Percentiles rank a stretch among this genome's conserved stretches.
These are phyloP conservation scores for Hemitrygon akajei DNA, from an alignment of 2,797 vertebrate genomes.

Conservation along the genomic window DNA sequence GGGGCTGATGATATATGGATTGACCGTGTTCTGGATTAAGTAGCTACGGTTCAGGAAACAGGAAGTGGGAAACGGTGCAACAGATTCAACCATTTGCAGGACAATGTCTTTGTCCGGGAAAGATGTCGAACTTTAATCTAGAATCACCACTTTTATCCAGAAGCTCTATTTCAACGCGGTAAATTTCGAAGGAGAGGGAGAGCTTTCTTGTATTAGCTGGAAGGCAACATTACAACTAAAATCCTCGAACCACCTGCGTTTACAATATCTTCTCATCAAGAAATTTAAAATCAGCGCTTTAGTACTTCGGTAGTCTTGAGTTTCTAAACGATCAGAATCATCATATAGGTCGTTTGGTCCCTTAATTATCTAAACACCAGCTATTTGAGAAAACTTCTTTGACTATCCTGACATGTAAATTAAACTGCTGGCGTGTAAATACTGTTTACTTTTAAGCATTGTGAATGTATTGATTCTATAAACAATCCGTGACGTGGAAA, in stretches of 20 bases:
- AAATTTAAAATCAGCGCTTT: neutral
- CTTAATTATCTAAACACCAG: neutral
- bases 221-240: conserved; percentile 54
- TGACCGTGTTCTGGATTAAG: conserved; percentile 51
- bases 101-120: conserved; percentile 52
- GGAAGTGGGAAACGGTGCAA: conserved; percentile 47
- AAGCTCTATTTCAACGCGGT: conserved; percentile 48
- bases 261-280: too few species aligned
- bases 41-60: too few species aligned
- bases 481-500: neutral
- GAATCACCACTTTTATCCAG: conserved; percentile 61
- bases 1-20: conserved; percentile 48
- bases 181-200: conserved; percentile 56
- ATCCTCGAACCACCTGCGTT: neutral
- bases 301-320: neutral
- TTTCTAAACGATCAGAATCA: neutral
- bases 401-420: too few species aligned
- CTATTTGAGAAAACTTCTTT: too few species aligned
- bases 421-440: neutral
- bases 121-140: conserved; percentile 52
- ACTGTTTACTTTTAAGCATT: neutral
- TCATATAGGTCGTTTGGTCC: neutral
- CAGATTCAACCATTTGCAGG: conserved; percentile 50
- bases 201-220: conserved; percentile 57
- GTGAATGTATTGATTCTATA: neutral